Evolutionary conservation across 2,113 vertebrate genomes (phyloP).

Genomic region (Edolisoma coerulescens): DNA sequence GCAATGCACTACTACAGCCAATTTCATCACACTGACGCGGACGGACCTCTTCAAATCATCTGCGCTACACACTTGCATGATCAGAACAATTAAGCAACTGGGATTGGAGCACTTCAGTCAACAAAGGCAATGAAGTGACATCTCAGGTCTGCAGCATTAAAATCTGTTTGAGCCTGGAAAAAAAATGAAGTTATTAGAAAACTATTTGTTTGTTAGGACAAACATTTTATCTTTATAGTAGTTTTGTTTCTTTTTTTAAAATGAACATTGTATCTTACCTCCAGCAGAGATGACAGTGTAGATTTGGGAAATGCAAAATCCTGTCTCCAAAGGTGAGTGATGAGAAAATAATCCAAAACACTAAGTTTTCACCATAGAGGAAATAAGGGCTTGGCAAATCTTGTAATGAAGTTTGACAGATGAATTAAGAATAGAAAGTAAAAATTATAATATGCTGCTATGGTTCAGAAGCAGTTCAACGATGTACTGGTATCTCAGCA

Average conservation of each 20-base stretch:
- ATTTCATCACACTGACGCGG: neutral
- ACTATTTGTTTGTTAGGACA: neutral
- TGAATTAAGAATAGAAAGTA: neutral
- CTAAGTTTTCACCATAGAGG: neutral
- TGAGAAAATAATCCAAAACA: neutral
- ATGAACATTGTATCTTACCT: neutral
- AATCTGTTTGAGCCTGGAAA: neutral
- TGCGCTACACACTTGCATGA: fast-evolving
- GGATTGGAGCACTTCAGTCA: neutral
- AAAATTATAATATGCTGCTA: neutral
- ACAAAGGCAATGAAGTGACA: neutral
- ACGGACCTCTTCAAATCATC: neutral
- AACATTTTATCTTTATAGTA: neutral
- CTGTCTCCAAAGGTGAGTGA: neutral
- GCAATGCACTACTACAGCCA: fast-evolving
- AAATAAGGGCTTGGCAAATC: neutral
- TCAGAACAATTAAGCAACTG: neutral
- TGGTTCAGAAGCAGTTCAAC: neutral
- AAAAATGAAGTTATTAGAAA: neutral
- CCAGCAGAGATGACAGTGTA: neutral
- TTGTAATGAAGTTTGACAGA: neutral
- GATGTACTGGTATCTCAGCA: neutral
- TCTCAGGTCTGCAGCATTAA: neutral
- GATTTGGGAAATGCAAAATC: neutral
- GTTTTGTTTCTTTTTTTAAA: neutral